phyloP scores from a whole-genome alignment of 2,888 invertebrate genomes.

The Xestia c-nigrum region DNA sequence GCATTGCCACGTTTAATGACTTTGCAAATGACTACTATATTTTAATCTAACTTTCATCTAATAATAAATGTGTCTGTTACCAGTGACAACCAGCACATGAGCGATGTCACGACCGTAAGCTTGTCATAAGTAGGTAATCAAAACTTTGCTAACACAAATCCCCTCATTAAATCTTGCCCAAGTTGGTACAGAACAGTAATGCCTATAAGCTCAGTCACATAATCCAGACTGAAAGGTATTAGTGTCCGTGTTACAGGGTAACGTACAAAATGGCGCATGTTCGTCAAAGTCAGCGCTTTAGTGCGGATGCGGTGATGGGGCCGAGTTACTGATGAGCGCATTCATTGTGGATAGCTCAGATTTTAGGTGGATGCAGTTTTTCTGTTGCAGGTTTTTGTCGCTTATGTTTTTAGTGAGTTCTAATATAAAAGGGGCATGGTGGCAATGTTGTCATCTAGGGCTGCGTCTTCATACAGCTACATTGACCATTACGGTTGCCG shows the following conservation, averaged over 20 bases:
- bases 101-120: neutral
- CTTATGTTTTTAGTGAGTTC: neutral
- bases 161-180: constrained; percentile 33
- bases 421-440: neutral
- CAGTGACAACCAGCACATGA: neutral
- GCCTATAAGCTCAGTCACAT: constrained; percentile 32
- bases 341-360: constrained; percentile 39
- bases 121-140: constrained; percentile 5
- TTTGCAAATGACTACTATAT: neutral
- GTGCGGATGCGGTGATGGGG: constrained; percentile 25
- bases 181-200: constrained; percentile 27
- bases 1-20: neutral
- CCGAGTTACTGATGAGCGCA: constrained; percentile 53
- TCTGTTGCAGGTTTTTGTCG: neutral
- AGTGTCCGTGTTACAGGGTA: constrained; percentile 9
- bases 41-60: neutral
- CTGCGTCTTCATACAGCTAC: neutral
- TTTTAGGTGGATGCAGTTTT: constrained; percentile 7
- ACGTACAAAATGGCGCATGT: constrained; percentile 26
- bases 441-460: neutral
- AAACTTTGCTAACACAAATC: constrained; percentile 21
- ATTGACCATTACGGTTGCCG: neutral
- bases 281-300: constrained; percentile 52
- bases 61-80: too few species aligned
- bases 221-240: constrained; percentile 43